Evolutionary conservation across 2,888 invertebrate genomes (phyloP).

Genomic region (Sylvicola cinctus): DNA sequence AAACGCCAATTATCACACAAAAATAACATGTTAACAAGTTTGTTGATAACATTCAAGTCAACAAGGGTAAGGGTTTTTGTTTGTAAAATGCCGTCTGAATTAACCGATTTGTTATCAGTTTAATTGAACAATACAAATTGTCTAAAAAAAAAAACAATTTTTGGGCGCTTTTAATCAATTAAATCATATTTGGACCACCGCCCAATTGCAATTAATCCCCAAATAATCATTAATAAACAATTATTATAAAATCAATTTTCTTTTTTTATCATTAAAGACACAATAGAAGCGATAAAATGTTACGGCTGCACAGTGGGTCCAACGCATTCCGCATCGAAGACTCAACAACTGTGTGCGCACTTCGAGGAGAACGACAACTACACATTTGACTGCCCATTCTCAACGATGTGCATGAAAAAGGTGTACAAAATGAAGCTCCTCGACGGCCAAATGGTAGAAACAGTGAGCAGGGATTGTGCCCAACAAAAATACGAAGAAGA

Average conservation of each 20-base stretch:
- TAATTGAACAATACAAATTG: no score
- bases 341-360: slow-evolving; percentile 47
- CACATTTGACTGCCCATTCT: slow-evolving; percentile 55
- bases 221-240: not conserved
- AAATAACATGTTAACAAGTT: no score
- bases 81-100: no score
- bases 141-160: no score
- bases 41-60: no score
- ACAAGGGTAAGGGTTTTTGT: no score
- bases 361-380: slow-evolving; percentile 52
- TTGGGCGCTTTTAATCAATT: not conserved
- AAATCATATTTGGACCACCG: not conserved
- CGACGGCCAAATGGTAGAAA: slow-evolving; percentile 28
- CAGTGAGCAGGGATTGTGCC: slow-evolving; percentile 43
- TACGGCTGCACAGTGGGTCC: slow-evolving; percentile 51
- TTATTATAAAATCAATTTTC: not conserved
- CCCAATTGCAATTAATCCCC: not conserved
- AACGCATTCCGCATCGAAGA: slow-evolving; percentile 35
- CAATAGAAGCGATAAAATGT: slow-evolving; percentile 35
- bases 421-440: slow-evolving; percentile 41
- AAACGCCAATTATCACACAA: no score
- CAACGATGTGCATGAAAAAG: slow-evolving; percentile 67
- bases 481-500: slow-evolving; percentile 40
- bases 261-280: slow-evolving; percentile 11
- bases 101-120: no score